Evolutionary conservation across 2,888 invertebrate species (phyloP), one percentile per base, ranked within the genome.

Genomic region (Atherix ibis): DNA sequence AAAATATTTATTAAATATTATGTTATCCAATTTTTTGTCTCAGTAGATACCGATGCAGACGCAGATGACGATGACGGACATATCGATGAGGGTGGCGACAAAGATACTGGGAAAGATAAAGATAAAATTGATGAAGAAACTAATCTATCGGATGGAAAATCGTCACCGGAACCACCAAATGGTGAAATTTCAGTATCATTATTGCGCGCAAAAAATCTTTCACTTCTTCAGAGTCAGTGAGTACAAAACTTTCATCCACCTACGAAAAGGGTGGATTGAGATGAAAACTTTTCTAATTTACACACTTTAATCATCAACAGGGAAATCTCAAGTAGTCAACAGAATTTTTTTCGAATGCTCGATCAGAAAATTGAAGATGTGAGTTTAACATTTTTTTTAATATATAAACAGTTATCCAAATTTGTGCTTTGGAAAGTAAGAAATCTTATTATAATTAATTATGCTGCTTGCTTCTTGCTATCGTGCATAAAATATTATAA

Each of bases 321-420:
- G 58, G 84, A 85, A 68, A 74, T 84, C 56, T 87, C 87, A 40
- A 73, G 75, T 43, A 89, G 89, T 57, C 89, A 89, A 63, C 73
- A 83, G 54, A 85, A 89, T 56, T 91, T 91, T 66, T 91, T 91
- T 67, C 81, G 76, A 58, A 84, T 87, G 83, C 68, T 89, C 48
- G 89, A 89, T 56, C 84, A 85, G 49, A 88, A 85, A 67, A 88
- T 89, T 53, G 83, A 85, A 61, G 79, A 76, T 64, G 87, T 87
- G 66, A 68, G 70, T 63, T 35, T 34, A 18, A 22, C 10, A 22
- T 22, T 22, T 22, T 22, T 22, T 22, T 22, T 22, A 18, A 17
- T 18, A 27, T 27, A 18, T 18, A 3, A 34, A 18, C 34, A 17
- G 10, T 4, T n/a, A n/a, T n/a, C n/a, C n/a, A n/a, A n/a, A n/a